Percentiles rank a stretch among this genome's conserved stretches.
These are phyloP conservation scores for Drosophila siamana DNA, from an alignment of 2,888 invertebrate species.

Conservation along the genomic window DNA sequence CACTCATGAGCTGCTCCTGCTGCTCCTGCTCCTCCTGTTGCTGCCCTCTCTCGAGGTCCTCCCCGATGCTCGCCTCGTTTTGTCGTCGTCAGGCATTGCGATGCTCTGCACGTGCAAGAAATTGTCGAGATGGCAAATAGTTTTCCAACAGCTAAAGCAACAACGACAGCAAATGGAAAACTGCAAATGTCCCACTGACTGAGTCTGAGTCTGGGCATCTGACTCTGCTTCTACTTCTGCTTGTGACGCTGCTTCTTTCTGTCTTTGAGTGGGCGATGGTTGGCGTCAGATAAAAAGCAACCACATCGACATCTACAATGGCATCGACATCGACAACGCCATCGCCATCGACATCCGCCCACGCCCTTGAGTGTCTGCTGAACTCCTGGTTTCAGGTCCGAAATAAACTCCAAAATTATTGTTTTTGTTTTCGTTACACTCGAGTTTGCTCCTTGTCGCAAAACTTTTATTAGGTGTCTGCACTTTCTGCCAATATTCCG, in stretches of 20 bases:
- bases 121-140: constrained; percentile 81
- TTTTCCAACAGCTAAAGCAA: constrained; percentile 69
- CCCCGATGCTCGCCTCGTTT: background rate
- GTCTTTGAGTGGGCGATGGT: constrained; percentile 6
- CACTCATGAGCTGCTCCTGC: constrained; percentile 31
- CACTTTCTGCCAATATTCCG: constrained; percentile 69
- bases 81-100: constrained; percentile 41
- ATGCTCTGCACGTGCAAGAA: constrained; percentile 78
- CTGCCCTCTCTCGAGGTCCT: background rate
- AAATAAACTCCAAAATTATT: constrained; percentile 78
- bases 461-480: constrained; percentile 82
- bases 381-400: constrained; percentile 15
- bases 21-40: no score
- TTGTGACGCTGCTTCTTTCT: constrained; percentile 37
- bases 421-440: constrained; percentile 80
- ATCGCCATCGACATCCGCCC: background rate
- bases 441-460: constrained; percentile 69
- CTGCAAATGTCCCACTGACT: constrained; percentile 75
- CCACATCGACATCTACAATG: constrained; percentile 2
- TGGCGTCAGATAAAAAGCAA: constrained; percentile 15
- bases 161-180: constrained; percentile 71
- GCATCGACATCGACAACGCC: background rate
- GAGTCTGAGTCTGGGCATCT: constrained; percentile 57
- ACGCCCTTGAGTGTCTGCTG: constrained; percentile 17
- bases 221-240: constrained; percentile 34